These are phyloP conservation scores for Otus scops DNA, from an alignment of 2,797 vertebrate species.

Conservation along the genomic window DNA sequence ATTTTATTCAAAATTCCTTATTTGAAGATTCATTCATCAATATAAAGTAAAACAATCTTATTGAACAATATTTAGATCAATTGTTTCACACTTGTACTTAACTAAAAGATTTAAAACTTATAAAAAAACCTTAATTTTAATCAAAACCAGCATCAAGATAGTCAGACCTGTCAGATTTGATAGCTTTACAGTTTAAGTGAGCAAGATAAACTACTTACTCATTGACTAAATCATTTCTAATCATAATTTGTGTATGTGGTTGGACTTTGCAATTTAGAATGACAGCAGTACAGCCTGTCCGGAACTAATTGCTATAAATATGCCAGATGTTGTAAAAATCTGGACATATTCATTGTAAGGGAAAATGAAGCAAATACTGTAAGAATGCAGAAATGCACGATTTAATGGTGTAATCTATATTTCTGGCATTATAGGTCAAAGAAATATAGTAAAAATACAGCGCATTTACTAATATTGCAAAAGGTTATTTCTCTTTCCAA, in stretches of 20 bases:
- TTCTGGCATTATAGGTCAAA: constrained; percentile 65
- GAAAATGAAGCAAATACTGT: constrained; percentile 23
- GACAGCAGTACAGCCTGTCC: constrained; percentile 59
- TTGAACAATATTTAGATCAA: not conserved
- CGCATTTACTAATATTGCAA: constrained; percentile 69
- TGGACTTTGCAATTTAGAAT: constrained; percentile 58
- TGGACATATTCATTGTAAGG: constrained; percentile 46
- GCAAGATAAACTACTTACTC: constrained; percentile 71
- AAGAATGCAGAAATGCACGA: constrained; percentile 31
- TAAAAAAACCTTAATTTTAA: constrained; percentile 40
- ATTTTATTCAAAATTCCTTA: not conserved
- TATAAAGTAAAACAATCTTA: not conserved
- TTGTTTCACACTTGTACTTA: not conserved
- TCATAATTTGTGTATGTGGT: constrained; percentile 67
- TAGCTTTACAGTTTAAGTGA: constrained; percentile 53
- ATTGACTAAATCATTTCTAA: constrained; percentile 72
- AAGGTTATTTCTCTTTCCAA: constrained; percentile 52
- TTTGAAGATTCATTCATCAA: not conserved
- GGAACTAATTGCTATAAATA: constrained; percentile 75
- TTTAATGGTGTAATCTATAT: constrained; percentile 66
- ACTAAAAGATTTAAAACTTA: constrained; percentile 3
- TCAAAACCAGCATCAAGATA: constrained; percentile 46
- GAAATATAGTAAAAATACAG: constrained; percentile 60
- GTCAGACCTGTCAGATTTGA: constrained; percentile 56
- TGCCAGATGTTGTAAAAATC: constrained; percentile 75